These are phyloP conservation scores for Mus musculus DNA, from an alignment of 2,113 vertebrate species.

Conservation along the genomic window GRCm39 chr2:60247501-60248000, in stretches of 20 bases:
- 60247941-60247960: neutral
- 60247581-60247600: neutral
- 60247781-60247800: neutral
- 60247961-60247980: neutral
- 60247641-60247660: neutral
- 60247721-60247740: neutral
- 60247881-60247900: neutral
- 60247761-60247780: neutral
- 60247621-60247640: neutral
- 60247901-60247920: neutral
- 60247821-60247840: neutral
- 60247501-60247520: neutral
- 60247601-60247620: neutral
- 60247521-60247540: slow-evolving; percentile 43
- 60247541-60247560: neutral
- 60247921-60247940: neutral
- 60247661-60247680: neutral
- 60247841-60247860: neutral
- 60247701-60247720: slow-evolving; percentile 16
- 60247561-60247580: neutral
- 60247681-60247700: slow-evolving; percentile 64
- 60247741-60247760: neutral
- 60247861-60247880: neutral
- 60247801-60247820: neutral
- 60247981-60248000: neutral